Evolutionary conservation across 2,797 vertebrate species (phyloP).

Genomic region (Alauda arvensis): DNA sequence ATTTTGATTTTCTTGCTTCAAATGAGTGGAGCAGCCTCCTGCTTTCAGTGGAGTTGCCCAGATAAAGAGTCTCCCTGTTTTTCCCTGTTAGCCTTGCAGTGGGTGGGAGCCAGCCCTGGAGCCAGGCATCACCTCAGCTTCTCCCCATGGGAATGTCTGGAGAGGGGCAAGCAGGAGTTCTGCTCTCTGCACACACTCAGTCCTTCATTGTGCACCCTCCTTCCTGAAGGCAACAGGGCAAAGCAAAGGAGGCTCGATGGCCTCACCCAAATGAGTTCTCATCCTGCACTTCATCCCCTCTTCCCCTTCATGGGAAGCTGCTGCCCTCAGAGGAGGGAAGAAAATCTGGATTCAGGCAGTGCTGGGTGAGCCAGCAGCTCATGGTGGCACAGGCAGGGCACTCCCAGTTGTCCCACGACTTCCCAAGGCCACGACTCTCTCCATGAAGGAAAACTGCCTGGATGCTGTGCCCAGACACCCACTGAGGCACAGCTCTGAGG

Average conservation of each 20-base stretch:
- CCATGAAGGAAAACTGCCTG: not conserved
- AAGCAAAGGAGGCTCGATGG: constrained; percentile 16
- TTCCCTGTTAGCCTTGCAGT: not conserved
- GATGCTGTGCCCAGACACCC: not conserved
- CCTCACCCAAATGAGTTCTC: not conserved
- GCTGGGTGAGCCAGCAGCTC: not conserved
- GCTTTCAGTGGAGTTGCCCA: not conserved
- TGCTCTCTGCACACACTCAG: not conserved
- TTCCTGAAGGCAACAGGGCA: not conserved
- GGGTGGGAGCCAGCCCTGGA: not conserved
- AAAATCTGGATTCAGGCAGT: not conserved
- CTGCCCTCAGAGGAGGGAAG: not conserved
- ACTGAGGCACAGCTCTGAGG: not conserved
- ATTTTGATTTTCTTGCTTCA: constrained; percentile 2
- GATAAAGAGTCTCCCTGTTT: not conserved
- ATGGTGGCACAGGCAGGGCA: not conserved
- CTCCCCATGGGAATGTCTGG: not conserved
- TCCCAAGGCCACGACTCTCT: not conserved
- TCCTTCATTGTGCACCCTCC: not conserved
- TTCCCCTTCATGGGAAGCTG: constrained; percentile 15
- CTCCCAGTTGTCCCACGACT: not conserved
- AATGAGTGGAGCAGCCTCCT: not conserved
- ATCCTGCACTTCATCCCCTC: not conserved
- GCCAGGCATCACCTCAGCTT: not conserved
- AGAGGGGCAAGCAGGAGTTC: not conserved